Evolutionary conservation across 2,797 vertebrate genomes (phyloP).

Genomic region (Pangasius macronema): DNA sequence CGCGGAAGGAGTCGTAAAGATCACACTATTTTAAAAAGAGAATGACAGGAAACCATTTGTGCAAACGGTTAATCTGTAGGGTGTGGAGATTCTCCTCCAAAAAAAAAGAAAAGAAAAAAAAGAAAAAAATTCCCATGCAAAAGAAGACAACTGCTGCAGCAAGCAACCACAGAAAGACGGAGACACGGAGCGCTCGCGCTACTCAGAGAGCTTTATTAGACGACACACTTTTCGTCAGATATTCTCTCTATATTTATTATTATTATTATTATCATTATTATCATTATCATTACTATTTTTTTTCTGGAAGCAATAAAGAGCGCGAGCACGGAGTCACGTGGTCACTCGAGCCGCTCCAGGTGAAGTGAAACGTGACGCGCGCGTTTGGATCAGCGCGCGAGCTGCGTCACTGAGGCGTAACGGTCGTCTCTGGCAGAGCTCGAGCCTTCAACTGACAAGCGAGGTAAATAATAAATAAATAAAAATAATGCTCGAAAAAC

Average conservation of each 20-base stretch:
- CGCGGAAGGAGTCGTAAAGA: not conserved
- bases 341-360: not conserved
- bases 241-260: not conserved
- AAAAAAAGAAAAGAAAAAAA: not conserved
- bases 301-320: not conserved
- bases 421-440: constrained; percentile 13
- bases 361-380: constrained; percentile 49
- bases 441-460: constrained; percentile 1
- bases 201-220: no score
- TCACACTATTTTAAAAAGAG: not conserved
- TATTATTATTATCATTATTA: not conserved
- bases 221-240: not conserved
- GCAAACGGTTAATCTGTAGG: constrained; percentile 30
- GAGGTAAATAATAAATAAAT: not conserved
- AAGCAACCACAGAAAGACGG: not conserved
- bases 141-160: not conserved
- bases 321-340: constrained; percentile 1
- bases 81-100: constrained; percentile 27
- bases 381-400: constrained; percentile 17
- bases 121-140: not conserved
- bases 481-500: not conserved
- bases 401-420: constrained; percentile 38
- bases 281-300: not conserved
- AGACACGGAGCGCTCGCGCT: not conserved
- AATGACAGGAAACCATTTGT: constrained; percentile 43